Evolutionary conservation across 2,888 invertebrate species (phyloP).

Genomic region (Mayetiola destructor): DNA sequence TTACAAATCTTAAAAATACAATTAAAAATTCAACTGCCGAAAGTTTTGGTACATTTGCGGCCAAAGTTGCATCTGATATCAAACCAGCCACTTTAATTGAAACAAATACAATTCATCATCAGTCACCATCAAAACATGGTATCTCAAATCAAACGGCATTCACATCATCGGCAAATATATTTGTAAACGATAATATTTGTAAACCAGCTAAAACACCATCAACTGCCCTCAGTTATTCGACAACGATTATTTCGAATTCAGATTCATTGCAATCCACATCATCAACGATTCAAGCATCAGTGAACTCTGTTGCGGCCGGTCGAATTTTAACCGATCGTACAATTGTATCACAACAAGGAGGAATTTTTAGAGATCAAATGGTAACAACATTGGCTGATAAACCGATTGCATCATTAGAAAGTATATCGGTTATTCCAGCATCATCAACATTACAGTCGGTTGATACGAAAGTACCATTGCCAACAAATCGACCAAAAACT

Average conservation of each 20-base stretch:
- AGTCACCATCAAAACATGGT: neutral
- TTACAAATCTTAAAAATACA: conserved; percentile 39
- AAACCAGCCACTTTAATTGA: conserved; percentile 23
- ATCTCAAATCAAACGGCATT: neutral
- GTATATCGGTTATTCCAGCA: neutral
- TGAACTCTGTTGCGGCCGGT: neutral
- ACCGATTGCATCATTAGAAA: neutral
- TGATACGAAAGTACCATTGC: conserved; percentile 16
- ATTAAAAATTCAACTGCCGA: conserved; percentile 22
- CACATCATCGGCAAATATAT: neutral
- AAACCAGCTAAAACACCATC: neutral
- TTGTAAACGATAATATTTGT: neutral
- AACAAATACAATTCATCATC: conserved; percentile 1
- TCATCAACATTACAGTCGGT: neutral
- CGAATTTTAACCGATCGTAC: no score
- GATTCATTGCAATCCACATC: no score
- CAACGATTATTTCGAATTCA: no score
- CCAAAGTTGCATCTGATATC: conserved; percentile 37
- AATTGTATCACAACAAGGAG: no score
- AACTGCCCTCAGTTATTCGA: neutral
- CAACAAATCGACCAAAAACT: conserved; percentile 17
- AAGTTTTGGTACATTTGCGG: conserved; percentile 32
- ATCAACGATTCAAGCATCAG: neutral
- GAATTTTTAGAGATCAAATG: no score
- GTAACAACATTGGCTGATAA: no score